A percentile compares a stretch with the other conserved stretches of the same genome.
phyloP scores from a whole-genome alignment of 1,140 invertebrate genomes.

The Rhysida immarginata region DNA sequence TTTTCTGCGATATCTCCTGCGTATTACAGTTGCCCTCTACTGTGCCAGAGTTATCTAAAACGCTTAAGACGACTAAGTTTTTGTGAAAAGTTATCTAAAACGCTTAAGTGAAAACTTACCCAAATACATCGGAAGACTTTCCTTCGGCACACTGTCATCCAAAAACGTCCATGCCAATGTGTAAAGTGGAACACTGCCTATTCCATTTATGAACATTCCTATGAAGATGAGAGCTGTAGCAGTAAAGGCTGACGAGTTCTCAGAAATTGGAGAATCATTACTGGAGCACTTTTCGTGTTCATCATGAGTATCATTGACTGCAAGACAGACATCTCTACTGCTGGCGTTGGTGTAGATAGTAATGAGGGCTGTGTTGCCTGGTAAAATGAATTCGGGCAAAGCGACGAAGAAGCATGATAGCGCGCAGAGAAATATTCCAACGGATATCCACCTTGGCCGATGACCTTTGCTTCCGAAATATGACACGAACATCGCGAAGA shows the following conservation, averaged over 20 bases:
- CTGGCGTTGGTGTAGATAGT: conserved; percentile 14
- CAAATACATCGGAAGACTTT: neutral
- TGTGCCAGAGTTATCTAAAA: too few relatives aligned
- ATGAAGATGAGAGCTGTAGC: neutral
- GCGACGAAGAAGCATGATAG: conserved; percentile 50
- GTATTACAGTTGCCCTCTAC: too few relatives aligned
- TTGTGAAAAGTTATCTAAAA: too few relatives aligned
- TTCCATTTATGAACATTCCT: conserved; percentile 1
- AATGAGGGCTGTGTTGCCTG: conserved; percentile 44
- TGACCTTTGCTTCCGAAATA: conserved; percentile 42
- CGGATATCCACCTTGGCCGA: conserved; percentile 45
- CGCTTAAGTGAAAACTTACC: too few relatives aligned
- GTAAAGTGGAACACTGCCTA: neutral
- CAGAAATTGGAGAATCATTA: neutral
- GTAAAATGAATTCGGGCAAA: conserved; percentile 46
- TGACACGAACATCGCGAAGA: conserved; percentile 39
- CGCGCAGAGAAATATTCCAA: conserved; percentile 39
- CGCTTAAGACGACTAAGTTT: too few relatives aligned
- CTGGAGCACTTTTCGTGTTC: neutral
- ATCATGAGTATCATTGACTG: neutral
- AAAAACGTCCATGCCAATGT: neutral
- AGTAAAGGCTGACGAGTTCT: too few relatives aligned
- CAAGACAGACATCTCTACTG: neutral
- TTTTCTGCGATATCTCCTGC: too few relatives aligned
- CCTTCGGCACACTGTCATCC: conserved; percentile 7